Evolutionary conservation across 2,797 vertebrate species (phyloP), one percentile per base, ranked within the genome.

Genomic region (Staurois parvus): DNA sequence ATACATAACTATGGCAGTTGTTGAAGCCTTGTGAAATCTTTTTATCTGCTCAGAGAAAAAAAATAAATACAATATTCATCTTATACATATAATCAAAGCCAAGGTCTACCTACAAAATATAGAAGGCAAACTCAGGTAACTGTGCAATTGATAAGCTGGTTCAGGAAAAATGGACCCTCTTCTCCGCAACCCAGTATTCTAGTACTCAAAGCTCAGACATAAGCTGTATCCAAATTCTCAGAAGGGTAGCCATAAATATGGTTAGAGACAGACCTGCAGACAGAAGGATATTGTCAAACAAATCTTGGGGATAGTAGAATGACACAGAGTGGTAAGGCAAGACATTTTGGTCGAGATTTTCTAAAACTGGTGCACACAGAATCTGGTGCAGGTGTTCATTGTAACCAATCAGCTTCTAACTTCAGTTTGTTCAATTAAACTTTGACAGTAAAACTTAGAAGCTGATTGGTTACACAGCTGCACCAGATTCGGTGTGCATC

Each of bases 261-360:
- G 76, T 64, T 37, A 74, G 29, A 28, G 83, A 67, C 21, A 79
- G 13, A 73, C 56, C 83, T 85, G 40, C 4, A 79, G 70, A 67
- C 2, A 67, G 17, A 85, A 7, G 1, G 5, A 12, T 32, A 8
- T 48, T 45, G 9, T 68, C 24, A 48, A 32, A 26, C 3, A n/a
- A 72, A 70, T 7, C 56, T 4, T n/a, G 12, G 59, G n/a, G 2
- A 19, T 52, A 10, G 8, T 19, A 52, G 4, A 52, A 42, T 42
- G 40, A n/a, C n/a, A 42, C 2, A 17, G 12, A 48, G 17, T 48
- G 45, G 45, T 21, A 59, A 21, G 1, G 24, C 21, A 6, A 42
- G 40, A 12, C 48, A 59, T 59, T 59, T 24, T n/a, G n/a, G n/a
- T n/a, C n/a, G n/a, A n/a, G n/a, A n/a, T n/a, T n/a, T n/a, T n/a